Conservation (phyloP, 2,113 vertebrate genomes). For the Microtus pennsylvanicus region DNA sequence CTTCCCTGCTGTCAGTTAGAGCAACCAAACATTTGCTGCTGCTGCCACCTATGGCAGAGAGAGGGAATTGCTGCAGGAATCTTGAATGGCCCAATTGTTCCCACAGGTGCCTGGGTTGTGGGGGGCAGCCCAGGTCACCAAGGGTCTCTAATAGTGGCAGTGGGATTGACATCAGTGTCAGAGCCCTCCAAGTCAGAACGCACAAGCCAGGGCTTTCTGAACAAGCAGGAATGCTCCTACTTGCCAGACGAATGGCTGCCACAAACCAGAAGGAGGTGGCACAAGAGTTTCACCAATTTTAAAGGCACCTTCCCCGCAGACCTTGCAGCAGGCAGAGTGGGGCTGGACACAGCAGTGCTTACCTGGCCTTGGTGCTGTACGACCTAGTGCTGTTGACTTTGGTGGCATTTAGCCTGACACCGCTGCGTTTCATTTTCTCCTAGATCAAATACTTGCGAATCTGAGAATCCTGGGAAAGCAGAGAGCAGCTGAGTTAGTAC, state of each 20-base stretch:
- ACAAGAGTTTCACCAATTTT: not conserved
- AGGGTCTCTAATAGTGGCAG: too few species aligned
- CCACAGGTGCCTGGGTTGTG: not conserved
- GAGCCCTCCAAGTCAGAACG: not conserved
- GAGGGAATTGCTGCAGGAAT: accelerated
- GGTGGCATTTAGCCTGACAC: accelerated
- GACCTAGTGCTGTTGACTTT: not conserved
- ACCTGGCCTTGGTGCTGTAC: constrained; percentile 51
- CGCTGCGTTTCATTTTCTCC: constrained; percentile 50
- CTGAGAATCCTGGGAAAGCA: constrained; percentile 52
- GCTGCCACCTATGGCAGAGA: constrained; percentile 66
- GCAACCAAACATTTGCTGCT: not conserved
- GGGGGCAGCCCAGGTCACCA: too few species aligned
- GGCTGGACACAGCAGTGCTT: not conserved
- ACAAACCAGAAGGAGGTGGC: not conserved
- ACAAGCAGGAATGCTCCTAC: not conserved
- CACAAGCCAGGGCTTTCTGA: not conserved
- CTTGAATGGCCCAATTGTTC: not conserved
- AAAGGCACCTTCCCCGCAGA: not conserved
- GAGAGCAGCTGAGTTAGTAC: not conserved
- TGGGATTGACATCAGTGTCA: accelerated
- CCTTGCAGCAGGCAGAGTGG: accelerated
- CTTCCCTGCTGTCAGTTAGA: accelerated
- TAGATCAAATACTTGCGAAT: not conserved
- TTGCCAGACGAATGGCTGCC: not conserved